These are phyloP conservation scores for Epinephelus fuscoguttatus DNA, from an alignment of 2,113 vertebrate genomes.

Conservation along the genomic window DNA sequence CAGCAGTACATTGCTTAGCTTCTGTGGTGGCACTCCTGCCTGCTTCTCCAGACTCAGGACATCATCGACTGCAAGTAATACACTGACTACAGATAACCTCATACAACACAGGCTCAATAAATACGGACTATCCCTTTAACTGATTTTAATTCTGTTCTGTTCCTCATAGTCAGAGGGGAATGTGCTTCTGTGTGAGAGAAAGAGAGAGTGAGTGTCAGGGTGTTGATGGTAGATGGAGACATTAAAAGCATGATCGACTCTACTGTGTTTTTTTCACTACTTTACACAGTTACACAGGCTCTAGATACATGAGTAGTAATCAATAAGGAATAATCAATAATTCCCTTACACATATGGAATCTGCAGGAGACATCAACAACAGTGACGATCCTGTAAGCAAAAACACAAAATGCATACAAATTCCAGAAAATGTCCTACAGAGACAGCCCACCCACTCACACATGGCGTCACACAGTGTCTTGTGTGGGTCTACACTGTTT, in stretches of 20 bases:
- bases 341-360: neutral
- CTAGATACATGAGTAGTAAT: neutral
- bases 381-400: neutral
- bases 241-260: neutral
- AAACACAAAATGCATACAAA: constrained; percentile 28
- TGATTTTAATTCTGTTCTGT: neutral
- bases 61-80: too few relatives aligned
- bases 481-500: neutral
- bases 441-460: constrained; percentile 31
- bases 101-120: too few relatives aligned
- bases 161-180: constrained; percentile 8
- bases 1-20: too few relatives aligned
- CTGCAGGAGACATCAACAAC: neutral
- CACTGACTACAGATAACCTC: too few relatives aligned
- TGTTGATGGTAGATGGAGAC: neutral
- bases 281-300: neutral
- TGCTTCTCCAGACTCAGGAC: too few relatives aligned
- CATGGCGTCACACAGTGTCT: neutral
- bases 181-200: neutral
- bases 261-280: neutral
- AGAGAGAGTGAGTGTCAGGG: neutral
- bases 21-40: too few relatives aligned
- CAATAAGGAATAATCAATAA: neutral
- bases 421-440: neutral
- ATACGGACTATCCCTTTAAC: too few relatives aligned